These are phyloP conservation scores for Microcebus ravelobensis DNA, from an alignment of 2,113 vertebrate genomes.

Conservation along the genomic window DNA sequence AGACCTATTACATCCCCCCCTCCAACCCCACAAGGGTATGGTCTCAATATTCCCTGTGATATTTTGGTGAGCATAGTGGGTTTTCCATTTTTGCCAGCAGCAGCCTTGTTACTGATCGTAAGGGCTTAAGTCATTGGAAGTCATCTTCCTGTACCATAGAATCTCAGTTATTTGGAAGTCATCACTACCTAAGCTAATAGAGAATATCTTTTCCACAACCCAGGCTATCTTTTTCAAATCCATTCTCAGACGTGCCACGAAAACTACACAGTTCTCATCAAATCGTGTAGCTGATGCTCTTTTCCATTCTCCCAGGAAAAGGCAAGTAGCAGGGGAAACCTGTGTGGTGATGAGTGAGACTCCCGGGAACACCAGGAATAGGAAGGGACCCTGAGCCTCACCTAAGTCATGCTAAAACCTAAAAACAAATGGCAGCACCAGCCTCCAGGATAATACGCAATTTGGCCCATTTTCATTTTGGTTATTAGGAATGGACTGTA, in stretches of 20 bases:
- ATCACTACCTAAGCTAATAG: not conserved
- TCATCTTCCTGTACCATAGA: not conserved
- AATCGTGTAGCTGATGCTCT: not conserved
- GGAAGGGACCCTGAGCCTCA: not conserved
- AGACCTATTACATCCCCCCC: not conserved
- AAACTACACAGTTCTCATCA: not conserved
- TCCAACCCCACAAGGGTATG: accelerated
- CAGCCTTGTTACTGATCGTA: not conserved
- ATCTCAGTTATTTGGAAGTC: not conserved
- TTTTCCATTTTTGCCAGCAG: not conserved
- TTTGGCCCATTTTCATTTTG: not conserved
- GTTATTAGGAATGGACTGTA: not conserved
- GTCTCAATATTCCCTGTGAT: not conserved
- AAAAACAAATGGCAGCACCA: not conserved
- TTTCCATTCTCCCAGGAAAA: not conserved
- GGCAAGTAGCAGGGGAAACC: not conserved
- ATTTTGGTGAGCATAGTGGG: not conserved
- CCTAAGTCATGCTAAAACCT: not conserved
- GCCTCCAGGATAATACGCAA: not conserved
- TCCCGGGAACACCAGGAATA: not conserved
- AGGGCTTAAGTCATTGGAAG: not conserved
- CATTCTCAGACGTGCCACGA: too few species aligned
- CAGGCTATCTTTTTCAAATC: not conserved
- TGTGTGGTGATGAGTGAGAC: not conserved
- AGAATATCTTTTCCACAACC: not conserved